Percentiles rank a stretch among this genome's conserved stretches.
phyloP scores from a whole-genome alignment of 2,888 invertebrate species.

The Anoplius nigerrimus region DNA sequence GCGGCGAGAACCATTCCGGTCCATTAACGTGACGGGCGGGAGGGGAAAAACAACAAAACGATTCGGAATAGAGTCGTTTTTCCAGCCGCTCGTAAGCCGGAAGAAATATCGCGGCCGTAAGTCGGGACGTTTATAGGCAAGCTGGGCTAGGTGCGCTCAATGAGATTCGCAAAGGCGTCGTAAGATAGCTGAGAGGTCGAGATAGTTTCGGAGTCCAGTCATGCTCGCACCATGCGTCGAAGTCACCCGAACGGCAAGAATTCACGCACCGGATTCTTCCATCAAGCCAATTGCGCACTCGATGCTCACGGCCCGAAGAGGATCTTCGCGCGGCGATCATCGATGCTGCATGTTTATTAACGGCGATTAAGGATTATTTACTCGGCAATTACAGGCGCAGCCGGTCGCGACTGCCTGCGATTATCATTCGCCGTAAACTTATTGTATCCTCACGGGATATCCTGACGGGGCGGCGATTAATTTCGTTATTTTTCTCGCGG shows the following conservation, averaged over 20 bases:
- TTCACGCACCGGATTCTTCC: not conserved
- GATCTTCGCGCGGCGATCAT: conserved; percentile 8
- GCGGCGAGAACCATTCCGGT: no score
- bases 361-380: conserved; percentile 58
- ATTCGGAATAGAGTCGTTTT: conserved; percentile 38
- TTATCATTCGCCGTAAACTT: conserved; percentile 5
- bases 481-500: not conserved
- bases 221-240: not conserved
- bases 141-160: conserved; percentile 35
- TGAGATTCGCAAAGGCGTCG: conserved; percentile 38
- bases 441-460: not conserved
- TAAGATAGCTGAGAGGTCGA: no score
- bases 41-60: conserved; percentile 44
- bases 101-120: conserved; percentile 46
- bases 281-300: conserved; percentile 18
- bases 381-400: conserved; percentile 40
- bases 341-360: conserved; percentile 38
- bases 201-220: no score
- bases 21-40: not conserved
- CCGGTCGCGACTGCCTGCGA: not conserved
- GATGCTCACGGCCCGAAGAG: conserved; percentile 19
- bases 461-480: not conserved
- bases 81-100: conserved; percentile 31
- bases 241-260: conserved; percentile 5
- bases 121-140: conserved; percentile 46